Base-by-base conservation (phyloP, 2,797 vertebrate genomes). In the Pangasius djambal region DNA sequence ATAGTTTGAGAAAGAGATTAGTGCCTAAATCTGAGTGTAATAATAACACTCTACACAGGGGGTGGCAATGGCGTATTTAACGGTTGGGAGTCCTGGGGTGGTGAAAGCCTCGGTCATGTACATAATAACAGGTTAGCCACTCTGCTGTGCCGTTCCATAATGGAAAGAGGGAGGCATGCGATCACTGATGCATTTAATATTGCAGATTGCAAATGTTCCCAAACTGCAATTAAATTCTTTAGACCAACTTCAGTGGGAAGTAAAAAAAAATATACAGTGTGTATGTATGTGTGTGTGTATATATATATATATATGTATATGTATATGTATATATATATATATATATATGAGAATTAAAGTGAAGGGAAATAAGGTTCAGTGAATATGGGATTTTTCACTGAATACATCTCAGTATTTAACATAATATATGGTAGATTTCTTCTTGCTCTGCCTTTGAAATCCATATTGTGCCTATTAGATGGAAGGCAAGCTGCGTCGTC, bases 1-100 rank as follows among this genome's bases (percentile, higher is more conserved):
- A 94, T 90, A 93, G 91, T 92, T 91, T 93, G 93, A 93, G 93
- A 93, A 94, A 91, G 91, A 94, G 94, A 94, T 95, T 94, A 95
- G 93, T 91, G 89, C 92, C 91, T 92, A 93, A 94, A 94, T 95
- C 92, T 93, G 92, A 92, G 87, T 91, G 85, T 91, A 93, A 93
- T 93, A 92, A 94, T 92, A 91, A n/a, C 84, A 87, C 86, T 86
- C 92, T 40, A 83, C 77, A 83, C 77, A 55, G 90, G 92, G 89
- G 12, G 92, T 89, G 85, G 92, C 85, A 89, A 92, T 91, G 83
- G 90, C 57, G 86, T 92, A 91, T 94, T 93, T 93, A 93, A 94
- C 93, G 92, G 92, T 93, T 92, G 91, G 89, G 93, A 91, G 92
- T 92, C 91, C 89, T 83, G 92, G n/a, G 9, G 55, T 88, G 89